Base-by-base conservation (phyloP, 2,113 vertebrate species). In the Lipophrys pholis region DNA sequence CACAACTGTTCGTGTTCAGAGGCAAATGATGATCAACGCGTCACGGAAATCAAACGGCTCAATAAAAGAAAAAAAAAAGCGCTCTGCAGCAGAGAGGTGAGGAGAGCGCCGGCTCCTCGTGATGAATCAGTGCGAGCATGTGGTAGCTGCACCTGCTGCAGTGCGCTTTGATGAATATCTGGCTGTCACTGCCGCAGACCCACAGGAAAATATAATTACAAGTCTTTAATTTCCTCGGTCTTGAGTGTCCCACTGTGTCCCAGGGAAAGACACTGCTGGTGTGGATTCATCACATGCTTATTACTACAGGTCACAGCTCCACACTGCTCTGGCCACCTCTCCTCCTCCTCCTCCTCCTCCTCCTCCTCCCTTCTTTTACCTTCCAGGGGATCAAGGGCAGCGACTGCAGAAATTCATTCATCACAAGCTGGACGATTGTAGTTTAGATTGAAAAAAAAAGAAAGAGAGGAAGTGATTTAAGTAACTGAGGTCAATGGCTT, bases 171-270 rank as follows among this genome's bases (percentile, higher is more conserved):
- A 87, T 85, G 78, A 90, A 85, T 86, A 82, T 87, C 62, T 68
- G 71, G 59, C 69, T 84, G 76, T 74, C 63, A 46, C 50, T 56
- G 56, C 42, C 9, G 61, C 54, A 45, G 49, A 67, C 82, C 60
- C 76, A 67, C 63, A 72, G 82, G 83, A 89, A 74, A 74, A 78
- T 55, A 78, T 77, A 86, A 89, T 84, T 82, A 82, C 67, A 82
- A 53, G 73, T 78, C 73, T 83, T 64, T 85, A 73, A 87, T 91
- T 83, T 83, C 66, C 59, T 74, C 71, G 66, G 64, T 89, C 82
- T 82, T 72, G 65, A 76, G 60, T 39, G 36, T 59, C 60, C 50
- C 59, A 59, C 67, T 81, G 80, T 56, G 65, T 75, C 41, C 60
- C 55, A 61, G 60, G 17, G 80, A 67, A 67, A 48, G n/a, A 15